Evolutionary conservation across 2,888 invertebrate genomes (phyloP), one percentile per base, ranked within the genome.

Genomic region (Thymelicus sylvestris): DNA sequence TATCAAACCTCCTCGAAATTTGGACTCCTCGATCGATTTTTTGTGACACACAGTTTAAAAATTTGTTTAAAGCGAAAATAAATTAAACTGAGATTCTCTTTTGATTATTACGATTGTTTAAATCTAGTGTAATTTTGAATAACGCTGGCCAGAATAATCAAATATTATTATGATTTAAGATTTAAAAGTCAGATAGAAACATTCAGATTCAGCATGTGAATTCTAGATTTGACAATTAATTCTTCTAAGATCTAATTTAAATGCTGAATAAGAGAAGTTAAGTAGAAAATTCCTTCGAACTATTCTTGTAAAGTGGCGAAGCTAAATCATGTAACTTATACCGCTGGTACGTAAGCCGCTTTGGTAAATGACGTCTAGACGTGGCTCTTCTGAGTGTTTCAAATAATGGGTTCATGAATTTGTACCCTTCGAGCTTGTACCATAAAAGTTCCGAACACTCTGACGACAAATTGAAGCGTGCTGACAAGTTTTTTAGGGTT

Each of bases 401-500:
- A 59, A 60, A 60, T 39, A 60, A 44, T 44, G 24, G 5, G 61
- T 52, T 38, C 41, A 24, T 59, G 31, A 52, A 61, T n/a, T 67
- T 60, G 41, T 66, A 47, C 38, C 59, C 47, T 47, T 52, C 61
- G 13, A 24, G 57, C 10, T 64, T 67, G 52, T 62, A 62, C 61
- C 19, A 24, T 62, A 44, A 48, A 67, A 50, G 31, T 67, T 10
- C n/a, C 7, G 50, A 48, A 67, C 50, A 24, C 48, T 48, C 60
- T 6, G 12, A 50, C 61, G 67, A 61, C 61, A 67, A 61, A 67
- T 67, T 50, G 67, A 24, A 60, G 41, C 50, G n/a, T 24, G 57
- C 61, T 41, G 61, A 41, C 67, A 67, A 66, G 24, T 61, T 67
- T 48, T 39, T 60, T 19, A 50, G 15, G 48, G 48, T 50, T 50